A percentile compares a stretch with the other conserved stretches of the same genome.
Conservation (phyloP, 2,113 vertebrate species). For the Bambusicola thoracicus region DNA sequence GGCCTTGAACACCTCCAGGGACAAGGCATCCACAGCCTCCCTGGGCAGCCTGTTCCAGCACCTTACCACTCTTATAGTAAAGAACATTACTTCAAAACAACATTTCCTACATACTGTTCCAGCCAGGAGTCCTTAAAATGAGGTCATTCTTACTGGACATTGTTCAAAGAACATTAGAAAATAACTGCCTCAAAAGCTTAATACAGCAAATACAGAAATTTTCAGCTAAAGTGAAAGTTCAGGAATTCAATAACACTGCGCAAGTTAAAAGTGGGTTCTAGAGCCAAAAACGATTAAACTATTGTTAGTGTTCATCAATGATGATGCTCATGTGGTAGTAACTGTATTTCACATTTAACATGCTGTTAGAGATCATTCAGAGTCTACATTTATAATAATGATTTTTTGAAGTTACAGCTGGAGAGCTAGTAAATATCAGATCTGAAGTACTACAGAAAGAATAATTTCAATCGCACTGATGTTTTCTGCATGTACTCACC, state of each 20-base stretch:
- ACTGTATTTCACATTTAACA: not conserved
- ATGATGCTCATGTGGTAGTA: not conserved
- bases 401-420: not conserved
- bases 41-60: no score
- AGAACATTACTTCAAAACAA: not conserved
- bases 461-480: not conserved
- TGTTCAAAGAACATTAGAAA: not conserved
- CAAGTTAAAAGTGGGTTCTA: not conserved
- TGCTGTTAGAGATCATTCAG: not conserved
- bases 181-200: not conserved
- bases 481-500: constrained; percentile 61
- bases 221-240: not conserved
- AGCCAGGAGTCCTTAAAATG: not conserved
- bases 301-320: not conserved
- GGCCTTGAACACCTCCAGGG: no score
- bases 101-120: fast-evolving
- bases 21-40: no score
- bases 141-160: not conserved
- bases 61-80: no score
- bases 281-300: not conserved
- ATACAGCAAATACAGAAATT: not conserved
- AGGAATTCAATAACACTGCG: not conserved
- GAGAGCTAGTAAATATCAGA: not conserved
- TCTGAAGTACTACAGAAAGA: not conserved
- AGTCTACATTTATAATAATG: not conserved